Base-by-base conservation (phyloP, 2,797 vertebrate species). In the Scleropages formosus region DNA sequence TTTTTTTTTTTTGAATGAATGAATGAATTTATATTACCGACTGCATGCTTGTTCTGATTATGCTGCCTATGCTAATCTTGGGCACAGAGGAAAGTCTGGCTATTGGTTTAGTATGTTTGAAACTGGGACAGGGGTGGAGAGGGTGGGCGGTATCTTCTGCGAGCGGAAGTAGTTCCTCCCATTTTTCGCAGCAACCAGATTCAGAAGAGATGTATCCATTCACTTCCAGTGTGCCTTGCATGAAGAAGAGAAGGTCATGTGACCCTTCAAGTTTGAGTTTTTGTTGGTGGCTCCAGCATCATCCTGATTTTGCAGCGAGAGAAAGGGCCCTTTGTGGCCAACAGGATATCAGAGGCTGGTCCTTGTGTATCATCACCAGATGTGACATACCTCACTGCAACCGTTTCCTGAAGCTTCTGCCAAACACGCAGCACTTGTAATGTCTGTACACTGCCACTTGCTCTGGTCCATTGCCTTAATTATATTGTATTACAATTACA, bases 121-220 rank as follows among this genome's bases (percentile, higher is more conserved):
- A 53, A 13, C 31, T 47, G 46, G 16, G 49, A 56, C 12, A 71
- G 53, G 26, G 47, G 49, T 26, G 51, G n/a, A 71, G 49, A 71
- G 53, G 24, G 44, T 15, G 59, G 60, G 60, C 53, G 15, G 16
- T 39, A 26, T 72, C 69, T 62, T 53, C 82, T 69, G 75, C 49
- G 49, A 51, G 72, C 72, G 75, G 78, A 56, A 78, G 79, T 73
- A 73, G 80, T 84, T 81, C 79, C 75, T 70, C 79, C 65, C 10
- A 72, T 77, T 84, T 76, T 51, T 51, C 80, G 79, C 72, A 78
- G 53, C 82, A 75, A 78, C 85, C 86, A 76, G 64, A 75, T 69
- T 49, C 76, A 85, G 85, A 85, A 89, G 87, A 91, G 87, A 82
- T 85, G 61, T 83, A 78, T 72, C 84, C 80, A 83, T 73, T 86